Evolutionary conservation across 1,140 invertebrate genomes (phyloP), one percentile per base, ranked within the genome.

Genomic region (Cephus cinctus): DNA sequence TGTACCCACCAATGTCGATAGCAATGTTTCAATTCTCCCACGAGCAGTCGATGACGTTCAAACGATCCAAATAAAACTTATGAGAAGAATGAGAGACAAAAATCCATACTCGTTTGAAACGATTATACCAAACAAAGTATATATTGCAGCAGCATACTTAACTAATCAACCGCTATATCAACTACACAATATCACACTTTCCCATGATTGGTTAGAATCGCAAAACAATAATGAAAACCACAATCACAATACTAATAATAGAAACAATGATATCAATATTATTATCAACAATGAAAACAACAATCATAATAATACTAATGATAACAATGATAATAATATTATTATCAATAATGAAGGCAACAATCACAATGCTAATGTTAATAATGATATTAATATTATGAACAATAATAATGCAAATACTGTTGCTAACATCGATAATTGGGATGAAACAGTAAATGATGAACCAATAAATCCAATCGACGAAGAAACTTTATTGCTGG

Each of bases 61-160:
- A 23, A 50, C 27, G 2, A 40, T 50, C 2, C 43, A 50, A 32
- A 31, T 50, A 4, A 20, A 50, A 44, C 21, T 45, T 11, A 40
- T 44, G 42, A 44, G 23, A 45, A 43, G 48, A 21, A 40, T 50
- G 36, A 27, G 8, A 30, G 48, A 50, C 40, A 50, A 50, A 50
- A 36, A 45, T 22, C 36, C 27, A 14, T 50, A 50, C 31, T 18
- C 34, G 35, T 49, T 30, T 22, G 32, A 50, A 44, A 22, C 18
- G 3, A 50, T 50, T 21, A 21, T 40, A 25, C 41, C 34, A 30
- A 16, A 38, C 5, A 50, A 39, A 44, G 34, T 50, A n/a, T n/a
- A n/a, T 16, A 19, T 36, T 14, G 32, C 12, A 16, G 41, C 48
- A n/a, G 41, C 36, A 9, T 6, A 32, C 19, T 50, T 22, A 40